Evolutionary conservation across 2,797 vertebrate species (phyloP).

Genomic region (Enteromius mattozi): DNA sequence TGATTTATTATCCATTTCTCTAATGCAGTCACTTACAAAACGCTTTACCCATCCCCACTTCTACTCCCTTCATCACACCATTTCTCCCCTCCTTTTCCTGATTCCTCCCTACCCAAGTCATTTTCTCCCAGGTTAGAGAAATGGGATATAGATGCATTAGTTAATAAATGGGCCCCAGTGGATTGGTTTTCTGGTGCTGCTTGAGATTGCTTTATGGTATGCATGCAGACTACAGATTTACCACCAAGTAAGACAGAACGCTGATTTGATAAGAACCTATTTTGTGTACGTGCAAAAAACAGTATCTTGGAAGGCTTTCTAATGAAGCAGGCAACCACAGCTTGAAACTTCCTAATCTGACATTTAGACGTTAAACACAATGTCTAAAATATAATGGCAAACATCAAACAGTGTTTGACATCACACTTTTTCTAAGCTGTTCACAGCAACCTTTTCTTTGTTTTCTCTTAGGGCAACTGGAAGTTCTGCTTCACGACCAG

Average conservation of each 20-base stretch:
- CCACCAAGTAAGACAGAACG: background rate
- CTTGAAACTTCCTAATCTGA: background rate
- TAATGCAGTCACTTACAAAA: slow-evolving; percentile 11
- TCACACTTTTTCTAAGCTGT: background rate
- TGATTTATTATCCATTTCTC: slow-evolving; percentile 14
- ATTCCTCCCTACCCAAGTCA: background rate
- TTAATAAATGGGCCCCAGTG: slow-evolving; percentile 41
- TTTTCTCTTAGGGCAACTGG: slow-evolving; percentile 38
- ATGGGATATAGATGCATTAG: slow-evolving; percentile 40
- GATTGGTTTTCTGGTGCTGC: slow-evolving; percentile 41
- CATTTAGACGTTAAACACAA: background rate
- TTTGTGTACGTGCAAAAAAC: background rate
- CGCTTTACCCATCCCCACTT: slow-evolving; percentile 5
- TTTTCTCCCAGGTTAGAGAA: slow-evolving; percentile 27
- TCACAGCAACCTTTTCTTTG: background rate
- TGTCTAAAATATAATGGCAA: background rate
- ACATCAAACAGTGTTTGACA: background rate
- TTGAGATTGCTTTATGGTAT: slow-evolving; percentile 12
- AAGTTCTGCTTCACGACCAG: slow-evolving; percentile 60
- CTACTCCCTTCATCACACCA: background rate
- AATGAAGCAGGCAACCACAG: background rate
- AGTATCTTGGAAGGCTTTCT: background rate
- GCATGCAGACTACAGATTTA: slow-evolving; percentile 28
- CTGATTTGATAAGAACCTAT: background rate
- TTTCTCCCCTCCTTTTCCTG: background rate